Base-by-base conservation (phyloP, 92 coral and sea anemone species). In the Parazoanthus atlanticus region DNA sequence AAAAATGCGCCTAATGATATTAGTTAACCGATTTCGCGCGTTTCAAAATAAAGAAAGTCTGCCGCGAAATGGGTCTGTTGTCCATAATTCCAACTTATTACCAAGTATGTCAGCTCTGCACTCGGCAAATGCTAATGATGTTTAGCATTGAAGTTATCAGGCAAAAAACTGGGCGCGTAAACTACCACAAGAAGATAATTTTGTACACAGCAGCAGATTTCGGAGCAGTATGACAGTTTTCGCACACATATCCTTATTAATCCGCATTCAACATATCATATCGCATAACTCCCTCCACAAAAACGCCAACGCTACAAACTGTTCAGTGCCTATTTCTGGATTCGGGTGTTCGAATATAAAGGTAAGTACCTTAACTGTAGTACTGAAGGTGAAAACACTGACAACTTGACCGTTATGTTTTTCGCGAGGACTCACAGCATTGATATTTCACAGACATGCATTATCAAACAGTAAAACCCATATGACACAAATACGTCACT, bases 51-150 rank as follows among this genome's bases (percentile, higher is more conserved):
- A 46, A 81, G 52, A 75, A 84, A 71, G 65, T 9, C 66, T 71
- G 87, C 87, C 87, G 78, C 87, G 33, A 84, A 84, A 84, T 29
- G 30, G 17, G 87, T 84, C 87, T 84, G 87, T 84, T 84, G 65
- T 43, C 74, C 66, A 43, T 84, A 84, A 49, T 74, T 69, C 74
- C 23, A 34, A 17, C 76, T 70, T 17, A n/a, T 43, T 29, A 40
- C 58, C 17, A 71, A 29, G 28, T 69, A 84, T 28, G 87, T 70
- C 66, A 70, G 43, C 66, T 84, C 33, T 69, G 28, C 77, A 69
- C 19, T 23, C 29, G 17, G 78, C 40, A 84, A 84, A 84, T 69
- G 67, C 78, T 84, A 70, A 28, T 70, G 30, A 84, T 10, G 15
- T 49, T 32, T 36, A 31, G 30, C 56, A 71, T n/a, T 41, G 41